Evolutionary conservation across 2,888 invertebrate genomes (phyloP), one percentile per base, ranked within the genome.

Genomic region (Argynnis bischoffii): DNA sequence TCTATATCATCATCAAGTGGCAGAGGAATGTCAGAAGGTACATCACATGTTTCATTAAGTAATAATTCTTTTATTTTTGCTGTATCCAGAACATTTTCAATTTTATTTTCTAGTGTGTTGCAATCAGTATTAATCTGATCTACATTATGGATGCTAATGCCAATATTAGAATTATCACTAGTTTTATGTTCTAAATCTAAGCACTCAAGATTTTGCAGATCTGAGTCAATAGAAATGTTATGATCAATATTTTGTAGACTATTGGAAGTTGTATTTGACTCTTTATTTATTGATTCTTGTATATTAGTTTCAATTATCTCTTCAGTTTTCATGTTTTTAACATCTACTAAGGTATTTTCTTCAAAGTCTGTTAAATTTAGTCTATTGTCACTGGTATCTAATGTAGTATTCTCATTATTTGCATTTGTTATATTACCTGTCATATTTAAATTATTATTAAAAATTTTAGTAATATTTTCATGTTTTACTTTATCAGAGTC

Each of bases 1-100:
- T 67, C 69, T 16, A 55, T 46, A 48, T 66, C 61, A 57, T 66
- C 65, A 54, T 69, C 71, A 66, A 41, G 31, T 47, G 70, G 70
- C 18, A 70, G 46, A 55, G 71, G 64, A 50, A 67, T 63, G 55
- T 69, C 65, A 55, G 57, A 65, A 0, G 69, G 70, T 50, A 53
- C n/a, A 26, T 46, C 50, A 41, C 18, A 21, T 48, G 35, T 77
- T 75, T 66, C 78, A 75, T 18, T 35, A 35, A 6, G 35, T 6
- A 47, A 31, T 41, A 16, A 3, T 48, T 48, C 59, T 59, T 48
- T 35, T 13, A 31, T 2, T 41, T 61, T 41, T 26, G 54, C 13
- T 48, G 18, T 13, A 15, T 35, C 46, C 4, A 26, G 8, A 16
- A 8, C 8, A 5, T 57, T 21, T 26, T 64, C 64, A 51, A 11